Conservation (phyloP, 2,888 invertebrate genomes). For the Hipparchia semele region DNA sequence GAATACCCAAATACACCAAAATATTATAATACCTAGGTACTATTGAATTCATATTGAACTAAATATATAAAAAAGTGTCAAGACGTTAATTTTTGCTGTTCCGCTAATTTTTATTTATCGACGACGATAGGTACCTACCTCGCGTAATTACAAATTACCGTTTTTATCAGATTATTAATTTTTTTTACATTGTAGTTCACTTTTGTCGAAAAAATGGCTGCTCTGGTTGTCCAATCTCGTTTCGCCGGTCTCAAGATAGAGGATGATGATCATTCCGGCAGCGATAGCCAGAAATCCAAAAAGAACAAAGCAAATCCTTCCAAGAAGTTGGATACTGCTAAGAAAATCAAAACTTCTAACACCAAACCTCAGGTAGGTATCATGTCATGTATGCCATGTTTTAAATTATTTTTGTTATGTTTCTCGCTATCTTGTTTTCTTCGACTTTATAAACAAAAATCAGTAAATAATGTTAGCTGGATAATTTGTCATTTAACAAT, state of each 20-base stretch:
- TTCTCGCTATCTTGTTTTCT: too few species aligned
- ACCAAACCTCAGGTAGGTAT: constrained; percentile 66
- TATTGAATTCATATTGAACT: not conserved
- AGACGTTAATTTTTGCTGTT: not conserved
- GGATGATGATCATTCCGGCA: constrained; percentile 84
- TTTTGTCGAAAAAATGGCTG: constrained; percentile 77
- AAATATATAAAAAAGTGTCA: not conserved
- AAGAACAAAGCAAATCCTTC: constrained; percentile 64
- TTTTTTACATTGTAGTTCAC: constrained; percentile 1
- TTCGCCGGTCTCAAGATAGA: constrained; percentile 89
- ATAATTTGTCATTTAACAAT: too few species aligned
- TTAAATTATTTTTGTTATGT: not conserved
- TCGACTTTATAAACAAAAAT: too few species aligned
- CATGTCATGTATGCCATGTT: not conserved
- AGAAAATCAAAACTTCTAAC: constrained; percentile 57
- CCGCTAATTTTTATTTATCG: not conserved
- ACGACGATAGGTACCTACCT: not conserved
- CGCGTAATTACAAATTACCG: too few species aligned
- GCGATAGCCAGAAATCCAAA: constrained; percentile 64
- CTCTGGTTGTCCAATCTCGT: constrained; percentile 87
- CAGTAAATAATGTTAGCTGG: too few species aligned
- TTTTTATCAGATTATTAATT: not conserved
- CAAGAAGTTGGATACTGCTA: constrained; percentile 67
- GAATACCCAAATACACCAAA: not conserved
- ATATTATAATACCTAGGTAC: too few species aligned